Percentiles rank a stretch among this genome's conserved stretches.
Conservation (phyloP, 2,888 invertebrate species). For the Chironomus tentans region DNA sequence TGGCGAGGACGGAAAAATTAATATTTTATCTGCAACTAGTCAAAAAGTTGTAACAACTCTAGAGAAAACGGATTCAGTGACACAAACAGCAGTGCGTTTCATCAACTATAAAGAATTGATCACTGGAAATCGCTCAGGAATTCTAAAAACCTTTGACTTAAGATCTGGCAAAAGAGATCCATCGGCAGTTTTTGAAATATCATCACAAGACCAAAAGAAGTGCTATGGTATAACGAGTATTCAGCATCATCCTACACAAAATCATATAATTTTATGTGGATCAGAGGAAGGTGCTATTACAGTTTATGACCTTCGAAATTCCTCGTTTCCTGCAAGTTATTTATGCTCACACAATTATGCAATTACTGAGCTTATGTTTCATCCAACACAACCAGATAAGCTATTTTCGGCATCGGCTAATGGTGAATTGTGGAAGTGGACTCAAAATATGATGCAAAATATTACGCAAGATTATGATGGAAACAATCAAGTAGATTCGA, state of each 20-base stretch:
- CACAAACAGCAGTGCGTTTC: conserved; percentile 64
- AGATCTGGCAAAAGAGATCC: conserved; percentile 55
- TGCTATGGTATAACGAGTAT: conserved; percentile 53
- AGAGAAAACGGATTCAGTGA: too few relatives aligned
- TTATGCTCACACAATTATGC: conserved; percentile 66
- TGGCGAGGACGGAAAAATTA: conserved; percentile 72
- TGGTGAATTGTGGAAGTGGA: conserved; percentile 89
- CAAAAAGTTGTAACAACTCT: conserved; percentile 44
- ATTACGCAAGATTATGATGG: too few relatives aligned
- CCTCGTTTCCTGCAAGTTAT: conserved; percentile 71
- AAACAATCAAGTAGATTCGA: too few relatives aligned
- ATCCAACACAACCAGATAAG: conserved; percentile 75
- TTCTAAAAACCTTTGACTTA: conserved; percentile 84
- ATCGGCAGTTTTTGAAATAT: conserved; percentile 60
- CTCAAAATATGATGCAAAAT: conserved; percentile 47
- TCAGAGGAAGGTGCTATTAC: conserved; percentile 79
- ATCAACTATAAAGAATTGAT: conserved; percentile 52
- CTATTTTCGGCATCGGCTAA: conserved; percentile 69
- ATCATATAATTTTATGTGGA: too few relatives aligned
- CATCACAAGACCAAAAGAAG: conserved; percentile 54
- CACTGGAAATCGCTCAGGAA: conserved; percentile 78
- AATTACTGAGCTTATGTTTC: conserved; percentile 80
- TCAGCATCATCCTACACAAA: too few relatives aligned
- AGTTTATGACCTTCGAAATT: conserved; percentile 82
- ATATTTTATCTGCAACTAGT: conserved; percentile 45